Conservation (phyloP, 2,113 vertebrate genomes). For the Euleptes europaea region DNA sequence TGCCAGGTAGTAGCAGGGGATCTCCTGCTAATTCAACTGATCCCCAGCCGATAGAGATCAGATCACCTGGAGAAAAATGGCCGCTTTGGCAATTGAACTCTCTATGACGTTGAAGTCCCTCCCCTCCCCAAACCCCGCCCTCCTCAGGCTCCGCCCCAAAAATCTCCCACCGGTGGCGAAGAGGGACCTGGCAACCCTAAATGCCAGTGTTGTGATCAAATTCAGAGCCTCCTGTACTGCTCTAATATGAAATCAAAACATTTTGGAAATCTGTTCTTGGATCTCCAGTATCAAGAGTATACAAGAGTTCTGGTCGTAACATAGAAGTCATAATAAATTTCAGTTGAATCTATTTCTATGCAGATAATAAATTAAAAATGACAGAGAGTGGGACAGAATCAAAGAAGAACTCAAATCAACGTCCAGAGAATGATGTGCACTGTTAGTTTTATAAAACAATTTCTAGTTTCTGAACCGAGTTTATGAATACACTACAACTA, state of each 20-base stretch:
- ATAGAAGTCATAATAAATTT: background rate
- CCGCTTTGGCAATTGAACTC: too few relatives aligned
- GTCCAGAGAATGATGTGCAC: background rate
- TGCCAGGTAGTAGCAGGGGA: too few relatives aligned
- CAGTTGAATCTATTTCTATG: background rate
- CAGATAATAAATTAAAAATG: background rate
- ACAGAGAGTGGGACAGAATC: background rate
- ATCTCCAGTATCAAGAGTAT: background rate
- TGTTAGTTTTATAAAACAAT: background rate
- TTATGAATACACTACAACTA: too few relatives aligned
- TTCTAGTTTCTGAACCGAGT: background rate
- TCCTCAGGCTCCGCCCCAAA: too few relatives aligned
- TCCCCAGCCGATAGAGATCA: too few relatives aligned
- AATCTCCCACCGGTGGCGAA: too few relatives aligned
- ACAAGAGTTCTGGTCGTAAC: background rate
- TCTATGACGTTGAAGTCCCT: too few relatives aligned
- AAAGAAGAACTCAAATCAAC: background rate
- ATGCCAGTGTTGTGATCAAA: too few relatives aligned
- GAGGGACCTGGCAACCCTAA: too few relatives aligned
- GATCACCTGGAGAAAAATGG: too few relatives aligned
- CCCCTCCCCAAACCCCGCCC: too few relatives aligned
- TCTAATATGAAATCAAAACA: background rate
- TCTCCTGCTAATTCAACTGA: too few relatives aligned
- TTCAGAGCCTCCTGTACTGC: background rate
- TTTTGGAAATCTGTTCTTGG: background rate